phyloP scores from a whole-genome alignment of 2,888 invertebrate genomes.

The Agonopterix arenella region DNA sequence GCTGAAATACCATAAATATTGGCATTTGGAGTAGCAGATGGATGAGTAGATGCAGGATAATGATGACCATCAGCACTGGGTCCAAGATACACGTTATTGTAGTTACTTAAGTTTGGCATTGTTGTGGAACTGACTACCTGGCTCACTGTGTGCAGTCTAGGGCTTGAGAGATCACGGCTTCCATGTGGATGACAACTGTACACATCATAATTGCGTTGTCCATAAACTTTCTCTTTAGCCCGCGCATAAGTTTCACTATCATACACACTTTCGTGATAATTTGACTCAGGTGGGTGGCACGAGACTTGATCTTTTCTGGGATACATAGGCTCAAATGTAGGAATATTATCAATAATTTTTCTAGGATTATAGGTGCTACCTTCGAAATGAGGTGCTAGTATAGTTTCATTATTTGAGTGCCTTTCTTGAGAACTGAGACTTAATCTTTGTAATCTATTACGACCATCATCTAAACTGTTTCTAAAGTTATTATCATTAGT shows the following conservation, averaged over 20 bases:
- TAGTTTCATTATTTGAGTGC: conserved; percentile 49
- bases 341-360: conserved; percentile 41
- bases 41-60: conserved; percentile 44
- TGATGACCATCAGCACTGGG: conserved; percentile 45
- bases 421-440: conserved; percentile 61
- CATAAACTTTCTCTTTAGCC: conserved; percentile 62
- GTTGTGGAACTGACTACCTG: conserved; percentile 68
- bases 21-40: conserved; percentile 47
- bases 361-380: conserved; percentile 46
- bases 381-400: conserved; percentile 50
- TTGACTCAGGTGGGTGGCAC: conserved; percentile 49
- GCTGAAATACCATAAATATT: conserved; percentile 54
- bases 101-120: conserved; percentile 68
- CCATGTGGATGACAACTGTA: conserved; percentile 62
- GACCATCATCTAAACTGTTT: conserved; percentile 48
- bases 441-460: conserved; percentile 55
- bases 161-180: conserved; percentile 47
- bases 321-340: conserved; percentile 51
- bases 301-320: conserved; percentile 49
- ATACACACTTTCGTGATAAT: conserved; percentile 60
- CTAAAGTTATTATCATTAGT: conserved; percentile 48
- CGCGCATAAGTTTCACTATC: conserved; percentile 52
- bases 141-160: conserved; percentile 63
- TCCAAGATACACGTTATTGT: conserved; percentile 49
- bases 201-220: conserved; percentile 56